Evolutionary conservation across 2,113 vertebrate species (phyloP).

Genomic region (Pipra filicauda): DNA sequence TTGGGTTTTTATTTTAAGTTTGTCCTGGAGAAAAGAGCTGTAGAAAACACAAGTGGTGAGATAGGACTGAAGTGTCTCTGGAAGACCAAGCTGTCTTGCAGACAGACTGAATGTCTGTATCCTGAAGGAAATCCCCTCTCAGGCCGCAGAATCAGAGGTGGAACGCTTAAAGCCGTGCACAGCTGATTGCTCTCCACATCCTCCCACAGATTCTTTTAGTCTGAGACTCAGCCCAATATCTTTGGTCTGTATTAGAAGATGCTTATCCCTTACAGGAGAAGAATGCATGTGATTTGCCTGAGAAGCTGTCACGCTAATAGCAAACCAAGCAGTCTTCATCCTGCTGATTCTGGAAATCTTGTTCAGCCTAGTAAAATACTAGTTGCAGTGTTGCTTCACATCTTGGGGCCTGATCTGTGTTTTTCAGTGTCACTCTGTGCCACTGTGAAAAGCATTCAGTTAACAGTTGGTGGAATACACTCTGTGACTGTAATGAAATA

Average conservation of each 20-base stretch:
- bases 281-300: neutral
- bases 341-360: neutral
- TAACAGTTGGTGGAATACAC: neutral
- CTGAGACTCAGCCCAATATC: neutral
- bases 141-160: fast-evolving
- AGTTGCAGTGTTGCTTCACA: neutral
- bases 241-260: neutral
- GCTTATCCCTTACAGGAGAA: neutral
- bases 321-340: neutral
- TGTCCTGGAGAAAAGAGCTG: neutral
- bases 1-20: neutral
- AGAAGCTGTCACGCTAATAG: neutral
- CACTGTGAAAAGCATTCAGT: neutral
- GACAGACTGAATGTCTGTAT: neutral
- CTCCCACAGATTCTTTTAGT: neutral
- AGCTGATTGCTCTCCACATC: neutral
- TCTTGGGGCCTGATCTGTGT: neutral
- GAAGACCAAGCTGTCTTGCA: neutral
- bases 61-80: neutral
- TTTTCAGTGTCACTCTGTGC: neutral
- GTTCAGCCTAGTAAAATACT: neutral
- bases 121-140: neutral
- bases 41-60: neutral
- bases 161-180: neutral
- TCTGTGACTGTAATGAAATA: neutral